A percentile compares a stretch with the other conserved stretches of the same genome.
Evolutionary conservation across 2,113 vertebrate species (phyloP).

Genomic region (Lepisosteus osseus): DNA sequence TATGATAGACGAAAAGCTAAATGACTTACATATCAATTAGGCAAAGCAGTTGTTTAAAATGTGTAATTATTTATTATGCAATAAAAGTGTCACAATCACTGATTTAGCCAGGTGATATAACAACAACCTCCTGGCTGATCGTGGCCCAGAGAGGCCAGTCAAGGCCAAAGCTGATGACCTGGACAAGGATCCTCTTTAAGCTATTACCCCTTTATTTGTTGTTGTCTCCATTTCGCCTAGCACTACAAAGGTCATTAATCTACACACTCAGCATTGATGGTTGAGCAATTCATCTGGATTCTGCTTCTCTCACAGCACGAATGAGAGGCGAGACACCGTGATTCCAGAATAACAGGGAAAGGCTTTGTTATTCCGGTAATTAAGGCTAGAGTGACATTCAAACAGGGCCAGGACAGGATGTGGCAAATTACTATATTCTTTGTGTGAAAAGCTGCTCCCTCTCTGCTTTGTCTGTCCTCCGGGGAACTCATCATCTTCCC

Average conservation of each 20-base stretch:
- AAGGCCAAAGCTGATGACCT: constrained; percentile 51
- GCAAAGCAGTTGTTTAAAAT: constrained; percentile 19
- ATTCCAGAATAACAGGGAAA: constrained; percentile 54
- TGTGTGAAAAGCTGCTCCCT: constrained; percentile 78
- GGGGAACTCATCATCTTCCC: constrained; percentile 87
- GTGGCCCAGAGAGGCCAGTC: constrained; percentile 41
- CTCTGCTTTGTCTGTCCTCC: constrained; percentile 75
- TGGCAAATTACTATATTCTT: constrained; percentile 83
- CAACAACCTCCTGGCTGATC: constrained; percentile 38
- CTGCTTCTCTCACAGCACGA: constrained; percentile 25
- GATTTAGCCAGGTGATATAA: constrained; percentile 54
- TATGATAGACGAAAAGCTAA: constrained; percentile 14
- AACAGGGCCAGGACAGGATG: constrained; percentile 72
- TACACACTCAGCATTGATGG: constrained; percentile 21
- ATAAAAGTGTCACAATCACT: constrained; percentile 48
- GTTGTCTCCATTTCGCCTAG: constrained; percentile 47
- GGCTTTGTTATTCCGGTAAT: constrained; percentile 82
- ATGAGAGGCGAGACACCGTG: constrained; percentile 31
- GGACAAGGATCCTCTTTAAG: constrained; percentile 46
- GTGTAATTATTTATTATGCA: constrained; percentile 33
- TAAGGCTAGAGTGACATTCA: constrained; percentile 81
- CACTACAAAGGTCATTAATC: constrained; percentile 42
- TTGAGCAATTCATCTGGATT: constrained; percentile 28
- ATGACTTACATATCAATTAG: constrained; percentile 9
- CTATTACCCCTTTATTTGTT: constrained; percentile 57